Base-by-base conservation (phyloP, 1,140 invertebrate genomes). In the Calephelis virginiensis region DNA sequence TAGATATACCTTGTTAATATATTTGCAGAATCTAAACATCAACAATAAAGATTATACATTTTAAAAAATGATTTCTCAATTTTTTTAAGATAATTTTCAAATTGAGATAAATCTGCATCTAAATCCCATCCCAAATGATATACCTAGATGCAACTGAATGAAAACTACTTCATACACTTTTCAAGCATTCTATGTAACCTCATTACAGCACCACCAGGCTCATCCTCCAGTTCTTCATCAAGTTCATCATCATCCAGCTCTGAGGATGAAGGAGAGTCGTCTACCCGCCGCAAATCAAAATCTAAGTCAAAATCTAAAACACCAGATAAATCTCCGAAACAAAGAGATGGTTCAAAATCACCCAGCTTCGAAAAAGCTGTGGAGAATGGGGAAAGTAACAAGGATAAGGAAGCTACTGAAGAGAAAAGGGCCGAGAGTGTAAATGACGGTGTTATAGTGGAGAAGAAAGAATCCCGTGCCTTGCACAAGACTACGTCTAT, bases 401-500 rank as follows among this genome's bases (percentile, higher is more conserved):
- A 92, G 75, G 93, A 91, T 67, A 85, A 92, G 63, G 75, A 80
- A 6, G 67, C 74, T 59, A 56, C 17, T 12, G 63, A 56, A 43
- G 63, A 65, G 5, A 53, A 45, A 6, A 65, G 43, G 14, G 14
- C 45, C 7, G 63, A 65, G 38, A 65, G 53, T 46, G 63, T 53
- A 3, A 82, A 68, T 66, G 87, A 90, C 14, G 56, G 37, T 40
- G 82, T 83, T 9, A 73, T 74, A 9, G 72, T 77, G 0, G 86
- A 92, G 60, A 93, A 94, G 76, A 92, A 93, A 45, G 94, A 96
- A 81, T 93, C 93, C 0, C 92, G 94, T 66, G 94, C 94, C 28
- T 87, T 96, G 17, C 98, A 99, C 83, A 97, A 97, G 86, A 99
- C 99, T 5, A 97, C 96, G 14, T 99, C 98, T 0, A 99, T 99